Percentiles rank a stretch among this genome's conserved stretches.
phyloP scores from a whole-genome alignment of 2,888 invertebrate genomes.

The Diaprepes abbreviatus region DNA sequence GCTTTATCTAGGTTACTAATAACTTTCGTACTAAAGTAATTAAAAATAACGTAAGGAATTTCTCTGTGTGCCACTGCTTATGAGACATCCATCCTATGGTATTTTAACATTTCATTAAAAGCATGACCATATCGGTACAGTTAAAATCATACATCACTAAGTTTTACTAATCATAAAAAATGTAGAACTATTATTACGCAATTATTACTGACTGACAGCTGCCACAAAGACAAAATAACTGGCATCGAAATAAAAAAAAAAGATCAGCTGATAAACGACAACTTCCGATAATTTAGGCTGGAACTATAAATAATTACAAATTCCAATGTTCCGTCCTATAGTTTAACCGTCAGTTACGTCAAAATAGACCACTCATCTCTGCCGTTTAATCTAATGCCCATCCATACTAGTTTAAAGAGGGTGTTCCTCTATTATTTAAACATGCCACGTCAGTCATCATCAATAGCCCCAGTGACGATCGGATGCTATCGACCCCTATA shows the following conservation, averaged over 20 bases:
- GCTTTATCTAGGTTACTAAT: too few species aligned
- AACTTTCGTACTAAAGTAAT: too few species aligned
- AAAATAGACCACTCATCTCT: slow-evolving; percentile 4
- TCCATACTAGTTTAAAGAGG: slow-evolving; percentile 14
- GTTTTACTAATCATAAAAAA: too few species aligned
- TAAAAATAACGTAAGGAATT: too few species aligned
- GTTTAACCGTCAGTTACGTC: slow-evolving; percentile 4
- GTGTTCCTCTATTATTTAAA: slow-evolving; percentile 10
- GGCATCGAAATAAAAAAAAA: not conserved
- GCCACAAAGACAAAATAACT: not conserved
- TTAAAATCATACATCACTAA: too few species aligned
- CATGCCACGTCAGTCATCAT: slow-evolving; percentile 12
- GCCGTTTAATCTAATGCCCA: slow-evolving; percentile 5
- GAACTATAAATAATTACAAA: not conserved
- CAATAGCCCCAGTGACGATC: not conserved
- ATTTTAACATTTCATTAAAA: too few species aligned
- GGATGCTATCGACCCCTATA: slow-evolving; percentile 9
- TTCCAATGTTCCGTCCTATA: not conserved
- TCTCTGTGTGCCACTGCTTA: too few species aligned
- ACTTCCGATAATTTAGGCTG: not conserved
- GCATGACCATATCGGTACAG: too few species aligned
- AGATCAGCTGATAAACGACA: not conserved
- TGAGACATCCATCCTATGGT: too few species aligned
- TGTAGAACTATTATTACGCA: too few species aligned
- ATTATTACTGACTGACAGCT: not conserved